Conservation (phyloP, 2,797 vertebrate species). For the Gymnothorax javanicus region DNA sequence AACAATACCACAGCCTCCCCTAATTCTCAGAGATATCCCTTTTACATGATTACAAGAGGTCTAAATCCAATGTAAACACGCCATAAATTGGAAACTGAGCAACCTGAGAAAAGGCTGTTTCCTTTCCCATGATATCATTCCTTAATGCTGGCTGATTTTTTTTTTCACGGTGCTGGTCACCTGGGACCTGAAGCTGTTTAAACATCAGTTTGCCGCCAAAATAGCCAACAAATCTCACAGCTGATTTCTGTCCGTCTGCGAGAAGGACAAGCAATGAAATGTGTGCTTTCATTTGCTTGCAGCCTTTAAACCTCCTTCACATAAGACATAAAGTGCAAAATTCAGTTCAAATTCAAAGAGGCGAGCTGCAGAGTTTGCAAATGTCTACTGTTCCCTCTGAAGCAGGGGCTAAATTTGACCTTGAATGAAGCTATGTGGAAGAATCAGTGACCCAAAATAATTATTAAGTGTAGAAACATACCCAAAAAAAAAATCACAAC, state of each 20-base stretch:
- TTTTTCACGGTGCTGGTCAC: slow-evolving; percentile 40
- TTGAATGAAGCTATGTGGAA: not conserved
- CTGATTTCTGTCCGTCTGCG: not conserved
- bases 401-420: not conserved
- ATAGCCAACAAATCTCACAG: slow-evolving; percentile 42
- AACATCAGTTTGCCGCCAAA: slow-evolving; percentile 43
- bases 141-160: slow-evolving; percentile 51
- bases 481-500: not conserved
- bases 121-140: slow-evolving; percentile 68
- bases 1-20: not conserved
- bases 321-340: not conserved
- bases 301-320: not conserved
- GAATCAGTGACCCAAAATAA: not conserved
- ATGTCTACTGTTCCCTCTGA: not conserved
- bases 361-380: not conserved
- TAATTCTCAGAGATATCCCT: not conserved
- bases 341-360: not conserved
- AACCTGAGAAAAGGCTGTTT: slow-evolving; percentile 53
- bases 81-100: slow-evolving; percentile 49
- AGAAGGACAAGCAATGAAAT: not conserved
- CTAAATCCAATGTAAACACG: slow-evolving; percentile 45
- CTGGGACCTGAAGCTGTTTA: slow-evolving; percentile 43
- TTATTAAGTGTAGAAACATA: not conserved
- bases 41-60: slow-evolving; percentile 16
- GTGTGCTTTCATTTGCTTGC: not conserved